Evolutionary conservation across 2,797 vertebrate genomes (phyloP).

Genomic region (Rallus crepitans): DNA sequence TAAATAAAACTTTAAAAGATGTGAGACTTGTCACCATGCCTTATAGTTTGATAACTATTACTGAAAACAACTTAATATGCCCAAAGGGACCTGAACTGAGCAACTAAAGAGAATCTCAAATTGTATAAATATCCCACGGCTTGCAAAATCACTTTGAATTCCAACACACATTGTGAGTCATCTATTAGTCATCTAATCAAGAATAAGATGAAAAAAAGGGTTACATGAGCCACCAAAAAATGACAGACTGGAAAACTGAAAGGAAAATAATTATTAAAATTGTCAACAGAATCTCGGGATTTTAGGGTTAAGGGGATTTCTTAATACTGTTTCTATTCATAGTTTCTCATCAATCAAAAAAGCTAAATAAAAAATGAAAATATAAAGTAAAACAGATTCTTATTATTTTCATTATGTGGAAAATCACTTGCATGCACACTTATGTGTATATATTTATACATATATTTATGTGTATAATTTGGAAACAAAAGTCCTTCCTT

Average conservation of each 20-base stretch:
- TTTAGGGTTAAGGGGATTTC: not conserved
- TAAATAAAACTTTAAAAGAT: not conserved
- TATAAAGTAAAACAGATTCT: not conserved
- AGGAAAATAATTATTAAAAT: not conserved
- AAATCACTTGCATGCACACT: not conserved
- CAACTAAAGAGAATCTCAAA: not conserved
- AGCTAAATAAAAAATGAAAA: not conserved
- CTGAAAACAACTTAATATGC: not conserved
- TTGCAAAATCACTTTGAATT: not conserved
- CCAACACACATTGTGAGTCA: not conserved
- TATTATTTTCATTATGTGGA: not conserved
- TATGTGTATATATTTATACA: not conserved
- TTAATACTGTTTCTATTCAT: not conserved
- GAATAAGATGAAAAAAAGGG: not conserved
- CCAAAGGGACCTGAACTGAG: not conserved
- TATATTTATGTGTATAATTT: not conserved
- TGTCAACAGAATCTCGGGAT: not conserved
- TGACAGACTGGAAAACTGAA: not conserved
- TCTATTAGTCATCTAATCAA: not conserved
- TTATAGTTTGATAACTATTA: not conserved
- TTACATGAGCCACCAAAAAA: not conserved
- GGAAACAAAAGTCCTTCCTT: not conserved
- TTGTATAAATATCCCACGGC: not conserved
- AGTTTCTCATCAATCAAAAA: not conserved
- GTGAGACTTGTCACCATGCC: not conserved